Base-by-base conservation (phyloP, 2,888 invertebrate species). In the Fabriciana adippe region DNA sequence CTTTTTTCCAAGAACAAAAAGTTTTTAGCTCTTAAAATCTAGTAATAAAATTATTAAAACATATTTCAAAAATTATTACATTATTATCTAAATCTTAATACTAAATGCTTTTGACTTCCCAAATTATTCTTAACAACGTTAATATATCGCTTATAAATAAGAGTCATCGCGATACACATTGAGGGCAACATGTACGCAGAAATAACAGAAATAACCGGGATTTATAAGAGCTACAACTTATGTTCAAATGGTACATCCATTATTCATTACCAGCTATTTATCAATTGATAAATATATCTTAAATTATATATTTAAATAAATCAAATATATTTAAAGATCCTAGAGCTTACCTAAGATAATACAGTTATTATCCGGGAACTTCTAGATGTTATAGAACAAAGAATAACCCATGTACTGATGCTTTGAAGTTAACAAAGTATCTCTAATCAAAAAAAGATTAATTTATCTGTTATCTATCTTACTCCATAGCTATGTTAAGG, bases 171-270 rank as follows among this genome's bases (percentile, higher is more conserved):
- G 54, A n/a, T 57, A 26, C 50, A 41, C 13, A 64, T 55, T 48
- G 54, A 66, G 66, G 66, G 59, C 66, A 60, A 16, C 66, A 48
- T 45, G 66, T 66, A 66, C 60, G 66, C 60, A 60, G 65, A 65
- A 66, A 66, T 66, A 66, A 48, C 66, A 59, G 35, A 65, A 66
- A 66, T 66, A 66, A 60, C 60, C 41, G 47, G 54, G 54, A 60
- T 66, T 59, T 60, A 66, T 53, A 57, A 21, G 64, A 55, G 55
- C 64, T 14, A 45, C 35, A 48, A 4, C 31, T 60, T 60, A 35
- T 5, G 31, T 51, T 35, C 51, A 61, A 41, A 61, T 35, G 48
- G 31, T 61, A 31, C 31, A 51, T 6, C 51, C 60, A 61, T 61
- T 51, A 61, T 61, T 51, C 35, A 61, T 51, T 48, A 16, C 18